Evolutionary conservation across 2,888 invertebrate species (phyloP).

Genomic region (Drosophila diplacantha): DNA sequence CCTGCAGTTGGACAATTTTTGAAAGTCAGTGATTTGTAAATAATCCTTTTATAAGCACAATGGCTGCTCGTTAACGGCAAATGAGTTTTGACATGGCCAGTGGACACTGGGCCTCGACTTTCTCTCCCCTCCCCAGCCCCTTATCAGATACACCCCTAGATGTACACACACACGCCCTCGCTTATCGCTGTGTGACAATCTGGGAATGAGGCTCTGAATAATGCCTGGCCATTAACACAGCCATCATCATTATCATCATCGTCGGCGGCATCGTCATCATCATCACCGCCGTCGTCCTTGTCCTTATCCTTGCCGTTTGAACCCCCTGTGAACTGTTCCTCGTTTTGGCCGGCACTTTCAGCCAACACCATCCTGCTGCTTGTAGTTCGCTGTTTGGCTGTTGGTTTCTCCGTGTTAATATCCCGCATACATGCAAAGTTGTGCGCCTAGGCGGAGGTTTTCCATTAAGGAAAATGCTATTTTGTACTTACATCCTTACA

Average conservation of each 20-base stretch:
- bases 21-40: conserved; percentile 76
- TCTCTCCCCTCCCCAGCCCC: background rate
- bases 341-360: conserved; percentile 51
- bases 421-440: conserved; percentile 69
- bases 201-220: conserved; percentile 66
- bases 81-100: conserved; percentile 70
- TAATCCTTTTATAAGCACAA: conserved; percentile 76
- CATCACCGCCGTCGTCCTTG: conserved; percentile 28
- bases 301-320: conserved; percentile 39
- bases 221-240: conserved; percentile 68
- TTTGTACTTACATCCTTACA: conserved; percentile 54
- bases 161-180: conserved; percentile 19
- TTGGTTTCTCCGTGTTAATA: conserved; percentile 66
- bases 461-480: conserved; percentile 66
- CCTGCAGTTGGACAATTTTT: conserved; percentile 75
- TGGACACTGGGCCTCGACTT: conserved; percentile 46
- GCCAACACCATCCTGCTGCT: conserved; percentile 56
- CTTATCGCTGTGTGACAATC: conserved; percentile 64
- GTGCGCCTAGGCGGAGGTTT: conserved; percentile 37
- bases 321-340: conserved; percentile 10
- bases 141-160: conserved; percentile 22
- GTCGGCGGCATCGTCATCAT: conserved; percentile 2
- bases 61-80: conserved; percentile 75
- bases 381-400: conserved; percentile 36
- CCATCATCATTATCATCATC: conserved; percentile 44